A percentile compares a stretch with the other conserved stretches of the same genome.
These are phyloP conservation scores for Drosophila mauritiana DNA, from an alignment of 1,140 invertebrate genomes.

Conservation along the genomic window DNA sequence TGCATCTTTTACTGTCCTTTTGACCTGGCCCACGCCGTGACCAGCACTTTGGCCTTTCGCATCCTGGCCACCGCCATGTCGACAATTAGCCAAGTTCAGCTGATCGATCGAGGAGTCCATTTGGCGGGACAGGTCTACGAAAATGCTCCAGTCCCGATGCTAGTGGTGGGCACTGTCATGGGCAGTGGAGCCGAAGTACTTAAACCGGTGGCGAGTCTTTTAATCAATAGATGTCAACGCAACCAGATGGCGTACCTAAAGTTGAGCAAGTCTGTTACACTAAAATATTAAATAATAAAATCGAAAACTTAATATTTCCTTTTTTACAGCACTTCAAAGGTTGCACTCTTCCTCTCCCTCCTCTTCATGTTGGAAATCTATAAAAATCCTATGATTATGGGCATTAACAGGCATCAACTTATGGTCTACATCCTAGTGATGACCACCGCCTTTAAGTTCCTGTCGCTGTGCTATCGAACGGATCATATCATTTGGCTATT, in stretches of 20 bases:
- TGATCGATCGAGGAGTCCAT: slow-evolving; percentile 55
- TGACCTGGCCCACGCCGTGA: slow-evolving; percentile 40
- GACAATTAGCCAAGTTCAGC: slow-evolving; percentile 59
- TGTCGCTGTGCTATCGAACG: slow-evolving; percentile 39
- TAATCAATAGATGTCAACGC: slow-evolving; percentile 62
- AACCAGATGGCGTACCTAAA: slow-evolving; percentile 47
- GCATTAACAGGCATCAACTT: slow-evolving; percentile 24
- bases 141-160: slow-evolving; percentile 55
- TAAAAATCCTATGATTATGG: slow-evolving; percentile 21
- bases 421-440: slow-evolving; percentile 38
- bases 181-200: slow-evolving; percentile 67
- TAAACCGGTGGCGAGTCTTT: slow-evolving; percentile 53
- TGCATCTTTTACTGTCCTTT: slow-evolving; percentile 63
- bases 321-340: slow-evolving; percentile 57
- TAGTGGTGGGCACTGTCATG: slow-evolving; percentile 61
- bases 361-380: slow-evolving; percentile 42
- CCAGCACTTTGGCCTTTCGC: slow-evolving; percentile 33
- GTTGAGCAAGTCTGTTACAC: slow-evolving; percentile 56
- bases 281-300: not conserved
- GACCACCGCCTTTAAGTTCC: slow-evolving; percentile 45
- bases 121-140: slow-evolving; percentile 39
- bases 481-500: slow-evolving; percentile 53
- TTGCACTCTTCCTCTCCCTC: slow-evolving; percentile 42
- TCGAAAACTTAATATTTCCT: not conserved
- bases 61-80: slow-evolving; percentile 43